Evolutionary conservation across 2,797 vertebrate genomes (phyloP), one percentile per base, ranked within the genome.

Genomic region (Rhinogobio ventralis): DNA sequence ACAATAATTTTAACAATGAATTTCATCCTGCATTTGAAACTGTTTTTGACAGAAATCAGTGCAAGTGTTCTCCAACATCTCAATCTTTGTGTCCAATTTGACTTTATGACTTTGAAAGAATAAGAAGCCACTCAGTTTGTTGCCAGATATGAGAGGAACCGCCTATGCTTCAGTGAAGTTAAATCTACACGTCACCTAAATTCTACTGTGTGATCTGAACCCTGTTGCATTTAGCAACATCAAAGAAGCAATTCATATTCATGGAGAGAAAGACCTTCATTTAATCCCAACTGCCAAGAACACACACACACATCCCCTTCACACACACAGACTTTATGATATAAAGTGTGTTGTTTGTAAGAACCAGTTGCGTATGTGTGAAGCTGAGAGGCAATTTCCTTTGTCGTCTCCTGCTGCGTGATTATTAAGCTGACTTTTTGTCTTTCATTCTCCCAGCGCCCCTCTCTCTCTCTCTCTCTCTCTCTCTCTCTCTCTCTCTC

Each of bases 371-470:
- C 73, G 76, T 79, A 49, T 85, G 64, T 79, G 45, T 73, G 28
- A 81, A 81, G 55, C 53, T 66, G 80, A 68, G 55, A 78, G 33
- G 80, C 74, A 86, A 86, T 82, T 86, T 86, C 80, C 74, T 76
- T 49, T 74, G 77, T 72, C 19, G 53, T 53, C 83, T 84, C 64
- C 79, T 39, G 79, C 82, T 69, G 79, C 11, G 75, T 86, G 53
- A 80, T 88, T 87, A 85, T 87, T 83, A 75, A 86, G 42, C 57
- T 23, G 45, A 55, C 69, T 86, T 85, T 87, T 88, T 81, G 83
- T 87, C 79, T 87, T 79, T 75, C 28, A 69, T 74, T 73, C 55
- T 81, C 45, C 49, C 55, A 39, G 84, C n/a, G n/a, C 81, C 42
- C 10, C 42, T 42, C 42, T 42, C 42, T 42, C 42, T 42, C 42